Percentiles rank a stretch among this genome's conserved stretches.
phyloP scores from a whole-genome alignment of 2,797 vertebrate genomes.

The Tympanoctomys barrerae region DNA sequence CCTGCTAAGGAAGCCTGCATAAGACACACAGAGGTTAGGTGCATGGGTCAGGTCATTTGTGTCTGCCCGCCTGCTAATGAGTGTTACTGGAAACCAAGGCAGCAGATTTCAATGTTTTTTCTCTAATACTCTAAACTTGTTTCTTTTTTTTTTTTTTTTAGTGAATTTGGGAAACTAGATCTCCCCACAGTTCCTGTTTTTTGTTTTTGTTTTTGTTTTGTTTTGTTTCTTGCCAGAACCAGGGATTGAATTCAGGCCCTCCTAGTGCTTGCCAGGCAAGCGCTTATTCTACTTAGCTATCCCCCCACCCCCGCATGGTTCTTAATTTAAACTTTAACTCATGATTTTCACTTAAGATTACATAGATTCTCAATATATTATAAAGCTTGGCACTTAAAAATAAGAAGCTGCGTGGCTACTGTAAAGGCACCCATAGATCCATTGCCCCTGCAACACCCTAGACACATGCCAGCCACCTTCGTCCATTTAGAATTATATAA shows the following conservation, averaged over 20 bases:
- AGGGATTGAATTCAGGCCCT: too few relatives aligned
- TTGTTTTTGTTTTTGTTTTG: too few relatives aligned
- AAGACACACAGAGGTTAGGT: neutral
- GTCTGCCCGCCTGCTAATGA: neutral
- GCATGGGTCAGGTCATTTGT: neutral
- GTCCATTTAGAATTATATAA: neutral
- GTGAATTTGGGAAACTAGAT: neutral
- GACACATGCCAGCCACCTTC: neutral
- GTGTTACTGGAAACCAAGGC: neutral
- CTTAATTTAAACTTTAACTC: constrained; percentile 27
- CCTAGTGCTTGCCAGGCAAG: too few relatives aligned
- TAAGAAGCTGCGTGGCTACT: neutral
- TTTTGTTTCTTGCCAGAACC: too few relatives aligned
- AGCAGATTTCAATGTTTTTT: neutral
- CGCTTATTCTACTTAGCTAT: too few relatives aligned
- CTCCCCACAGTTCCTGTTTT: neutral
- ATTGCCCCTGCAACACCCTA: neutral
- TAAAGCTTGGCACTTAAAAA: constrained; percentile 24
- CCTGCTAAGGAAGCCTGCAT: neutral
- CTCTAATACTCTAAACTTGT: neutral
- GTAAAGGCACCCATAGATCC: neutral
- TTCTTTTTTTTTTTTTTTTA: neutral
- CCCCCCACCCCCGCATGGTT: neutral
- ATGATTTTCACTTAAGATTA: constrained; percentile 20
- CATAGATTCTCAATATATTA: neutral